phyloP scores from a whole-genome alignment of 2,797 vertebrate species.

The Nyctibius grandis region DNA sequence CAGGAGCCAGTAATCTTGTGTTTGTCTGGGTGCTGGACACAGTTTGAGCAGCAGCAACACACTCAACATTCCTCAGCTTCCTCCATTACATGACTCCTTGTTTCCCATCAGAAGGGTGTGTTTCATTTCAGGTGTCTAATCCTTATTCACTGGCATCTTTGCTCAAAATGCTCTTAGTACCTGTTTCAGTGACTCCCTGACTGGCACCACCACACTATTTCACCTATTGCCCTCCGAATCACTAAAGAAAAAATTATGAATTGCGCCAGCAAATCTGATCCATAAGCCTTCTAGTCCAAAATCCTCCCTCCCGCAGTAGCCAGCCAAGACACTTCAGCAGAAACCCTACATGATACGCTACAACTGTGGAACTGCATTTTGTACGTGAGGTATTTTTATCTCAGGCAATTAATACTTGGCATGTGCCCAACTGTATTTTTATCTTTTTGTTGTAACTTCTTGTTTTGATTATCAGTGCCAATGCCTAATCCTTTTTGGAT shows the following conservation, averaged over 20 bases:
- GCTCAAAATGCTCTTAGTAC: not conserved
- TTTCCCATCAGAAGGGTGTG: not conserved
- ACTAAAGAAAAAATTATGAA: not conserved
- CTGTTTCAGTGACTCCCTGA: not conserved
- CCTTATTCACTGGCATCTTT: not conserved
- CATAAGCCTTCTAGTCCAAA: not conserved
- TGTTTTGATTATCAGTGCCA: slow-evolving; percentile 2
- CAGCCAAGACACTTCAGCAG: not conserved
- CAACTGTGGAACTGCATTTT: not conserved
- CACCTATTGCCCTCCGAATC: not conserved
- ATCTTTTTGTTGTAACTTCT: not conserved
- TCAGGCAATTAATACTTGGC: not conserved
- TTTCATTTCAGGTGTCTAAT: not conserved
- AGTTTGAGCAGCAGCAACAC: not conserved
- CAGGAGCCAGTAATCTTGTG: not conserved
- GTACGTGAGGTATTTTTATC: not conserved
- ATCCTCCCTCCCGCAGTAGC: not conserved
- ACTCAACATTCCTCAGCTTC: not conserved
- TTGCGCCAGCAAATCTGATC: not conserved
- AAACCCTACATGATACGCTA: not conserved
- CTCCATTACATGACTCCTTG: rapidly evolving
- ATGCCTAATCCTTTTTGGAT: not conserved
- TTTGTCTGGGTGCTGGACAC: not conserved
- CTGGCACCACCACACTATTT: not conserved
- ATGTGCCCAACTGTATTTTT: not conserved